These are phyloP conservation scores for Pilophorus perplexus DNA, from an alignment of 2,888 invertebrate genomes.

Conservation along the genomic window DNA sequence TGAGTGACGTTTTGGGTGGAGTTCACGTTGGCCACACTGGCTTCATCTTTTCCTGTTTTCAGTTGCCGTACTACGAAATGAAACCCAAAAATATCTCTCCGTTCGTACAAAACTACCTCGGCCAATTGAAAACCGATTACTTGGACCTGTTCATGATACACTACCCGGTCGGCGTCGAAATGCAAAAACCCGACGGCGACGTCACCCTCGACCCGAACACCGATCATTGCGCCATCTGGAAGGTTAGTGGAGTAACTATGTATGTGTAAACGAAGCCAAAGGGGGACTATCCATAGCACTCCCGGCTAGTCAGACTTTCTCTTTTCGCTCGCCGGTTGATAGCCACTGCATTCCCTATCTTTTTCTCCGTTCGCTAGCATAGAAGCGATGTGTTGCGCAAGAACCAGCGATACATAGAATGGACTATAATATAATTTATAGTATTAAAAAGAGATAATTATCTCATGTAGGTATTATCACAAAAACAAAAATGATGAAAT, in stretches of 20 bases:
- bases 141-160: conserved; percentile 42
- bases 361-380: no score
- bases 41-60: neutral
- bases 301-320: no score
- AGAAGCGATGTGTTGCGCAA: no score
- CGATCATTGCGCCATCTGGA: conserved; percentile 34
- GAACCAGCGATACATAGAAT: no score
- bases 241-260: conserved; percentile 3
- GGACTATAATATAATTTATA: no score
- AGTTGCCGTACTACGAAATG: conserved; percentile 41
- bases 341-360: no score
- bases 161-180: conserved; percentile 38
- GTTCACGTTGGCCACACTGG: no score
- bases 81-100: conserved; percentile 1
- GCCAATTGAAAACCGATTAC: conserved; percentile 16
- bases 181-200: neutral
- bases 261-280: neutral
- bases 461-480: no score
- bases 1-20: conserved; percentile 2
- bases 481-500: no score
- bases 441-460: no score
- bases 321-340: no score
- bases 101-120: conserved; percentile 2
- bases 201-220: conserved; percentile 18
- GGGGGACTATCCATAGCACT: no score